Evolutionary conservation across 2,888 invertebrate species (phyloP).

Genomic region (Baccha elongata): DNA sequence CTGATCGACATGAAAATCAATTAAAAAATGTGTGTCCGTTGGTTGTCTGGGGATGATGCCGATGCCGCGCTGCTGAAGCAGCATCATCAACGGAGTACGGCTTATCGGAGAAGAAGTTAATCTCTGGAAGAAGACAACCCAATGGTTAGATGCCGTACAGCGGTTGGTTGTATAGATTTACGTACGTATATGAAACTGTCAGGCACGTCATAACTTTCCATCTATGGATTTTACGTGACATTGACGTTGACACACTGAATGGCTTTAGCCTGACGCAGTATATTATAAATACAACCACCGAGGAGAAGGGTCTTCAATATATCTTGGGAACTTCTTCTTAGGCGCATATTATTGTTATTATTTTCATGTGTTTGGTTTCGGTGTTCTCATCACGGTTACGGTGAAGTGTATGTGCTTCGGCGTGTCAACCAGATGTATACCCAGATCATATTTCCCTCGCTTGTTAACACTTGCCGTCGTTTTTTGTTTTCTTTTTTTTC

Average conservation of each 20-base stretch:
- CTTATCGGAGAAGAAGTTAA: slow-evolving; percentile 64
- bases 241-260: slow-evolving; percentile 68
- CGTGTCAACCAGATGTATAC: slow-evolving; percentile 70
- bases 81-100: slow-evolving; percentile 17
- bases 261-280: slow-evolving; percentile 51
- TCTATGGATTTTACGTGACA: slow-evolving; percentile 70
- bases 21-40: slow-evolving; percentile 54
- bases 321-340: slow-evolving; percentile 54
- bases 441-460: slow-evolving; percentile 72
- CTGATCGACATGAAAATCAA: slow-evolving; percentile 70
- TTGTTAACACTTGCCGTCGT: slow-evolving; percentile 72
- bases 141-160: slow-evolving; percentile 30
- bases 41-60: slow-evolving; percentile 35
- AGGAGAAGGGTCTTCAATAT: background rate
- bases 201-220: slow-evolving; percentile 72
- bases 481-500: slow-evolving; percentile 31
- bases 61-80: slow-evolving; percentile 4
- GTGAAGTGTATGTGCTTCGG: slow-evolving; percentile 52
- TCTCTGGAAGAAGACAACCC: slow-evolving; percentile 41
- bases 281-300: background rate
- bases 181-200: slow-evolving; percentile 54
- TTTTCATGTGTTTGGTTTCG: slow-evolving; percentile 52
- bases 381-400: slow-evolving; percentile 50
- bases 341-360: slow-evolving; percentile 62
- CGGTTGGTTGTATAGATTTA: slow-evolving; percentile 43